A percentile compares a stretch with the other conserved stretches of the same genome.
phyloP scores from a whole-genome alignment of 1,140 invertebrate genomes.

The Zaprionus nigranus region DNA sequence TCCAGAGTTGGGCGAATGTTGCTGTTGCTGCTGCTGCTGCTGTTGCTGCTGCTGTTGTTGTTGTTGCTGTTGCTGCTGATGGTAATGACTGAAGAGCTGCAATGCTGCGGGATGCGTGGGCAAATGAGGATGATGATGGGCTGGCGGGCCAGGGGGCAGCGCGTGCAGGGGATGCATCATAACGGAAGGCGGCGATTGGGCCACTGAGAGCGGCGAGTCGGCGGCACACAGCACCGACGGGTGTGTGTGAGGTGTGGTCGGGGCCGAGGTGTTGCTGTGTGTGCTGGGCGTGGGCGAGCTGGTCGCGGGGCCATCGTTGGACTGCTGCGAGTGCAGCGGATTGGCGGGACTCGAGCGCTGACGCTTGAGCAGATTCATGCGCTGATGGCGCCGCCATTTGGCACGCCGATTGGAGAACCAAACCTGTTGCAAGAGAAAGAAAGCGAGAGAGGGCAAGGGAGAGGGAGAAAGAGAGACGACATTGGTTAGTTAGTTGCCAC shows the following conservation, averaged over 20 bases:
- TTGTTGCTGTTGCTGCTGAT: conserved; percentile 70
- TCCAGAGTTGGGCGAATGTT: conserved; percentile 62
- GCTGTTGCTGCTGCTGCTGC: conserved; percentile 61
- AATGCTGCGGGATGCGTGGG: conserved; percentile 68
- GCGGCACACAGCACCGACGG: conserved; percentile 52
- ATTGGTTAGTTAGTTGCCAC: conserved; percentile 24
- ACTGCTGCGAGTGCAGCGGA: conserved; percentile 74
- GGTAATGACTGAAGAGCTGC: conserved; percentile 71
- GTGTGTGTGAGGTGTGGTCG: conserved; percentile 60
- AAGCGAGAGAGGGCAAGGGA: background rate
- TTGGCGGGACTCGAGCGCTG: conserved; percentile 85
- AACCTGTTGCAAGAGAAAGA: conserved; percentile 87
- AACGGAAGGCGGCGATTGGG: conserved; percentile 52
- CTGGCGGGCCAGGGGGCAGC: conserved; percentile 40
- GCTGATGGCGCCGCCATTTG: conserved; percentile 97
- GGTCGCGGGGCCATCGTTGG: conserved; percentile 72
- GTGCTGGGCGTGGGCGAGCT: conserved; percentile 76
- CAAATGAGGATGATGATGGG: conserved; percentile 65
- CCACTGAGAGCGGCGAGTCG: conserved; percentile 56
- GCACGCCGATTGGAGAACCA: conserved; percentile 99
- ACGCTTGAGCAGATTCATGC: conserved; percentile 96
- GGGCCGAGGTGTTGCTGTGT: conserved; percentile 67
- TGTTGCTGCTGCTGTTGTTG: conserved; percentile 72
- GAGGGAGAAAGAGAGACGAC: conserved; percentile 32
- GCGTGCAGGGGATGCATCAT: conserved; percentile 62